Base-by-base conservation (phyloP, 2,888 invertebrate genomes). In the Zaprionus lineosus region DNA sequence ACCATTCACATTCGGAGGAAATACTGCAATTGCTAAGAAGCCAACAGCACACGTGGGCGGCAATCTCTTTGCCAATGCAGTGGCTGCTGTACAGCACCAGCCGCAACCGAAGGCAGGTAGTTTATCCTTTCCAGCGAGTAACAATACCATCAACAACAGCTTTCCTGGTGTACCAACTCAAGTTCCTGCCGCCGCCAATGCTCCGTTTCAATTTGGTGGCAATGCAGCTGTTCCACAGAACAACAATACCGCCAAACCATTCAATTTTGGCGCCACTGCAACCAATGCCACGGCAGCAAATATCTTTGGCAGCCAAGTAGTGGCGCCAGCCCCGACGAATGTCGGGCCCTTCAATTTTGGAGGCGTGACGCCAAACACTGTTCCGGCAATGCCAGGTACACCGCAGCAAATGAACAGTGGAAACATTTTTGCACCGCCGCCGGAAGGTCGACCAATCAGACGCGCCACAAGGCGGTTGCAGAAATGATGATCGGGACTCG, bases 381-480 rank as follows among this genome's bases (percentile, higher is more conserved):
- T 40, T 1, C 29, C 53, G 2, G 36, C 43, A 2, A 73, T 67
- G 50, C 21, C 63, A n/a, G 1, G 60, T 0, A 44, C 55, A 6
- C 14, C 70, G 2, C 73, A 63, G 39, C 78, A 74, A 16, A 6
- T 55, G 2, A 71, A 71, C 15, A 60, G 52, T 24, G 83, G 78
- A 3, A 87, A 86, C 43, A 11, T 79, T 4, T 87, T 86, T 55
- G 70, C 81, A 2, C 65, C 75, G 36, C 69, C 78, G 1, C 44
- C 68, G 2, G 71, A 68, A 3, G 62, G 59, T 28, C 84, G 88
- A 2, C 86, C 67, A 7, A 84, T 87, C 0, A 72, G 88, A 19
- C 82, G 83, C 2, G 89, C 88, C 5, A 87, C 89, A 2, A 63
- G 88, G 11, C 87, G 88, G 4, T 63, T 87, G 15, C 86, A 86